Evolutionary conservation across 2,888 invertebrate genomes (phyloP).

Genomic region (Orthosia cruda): DNA sequence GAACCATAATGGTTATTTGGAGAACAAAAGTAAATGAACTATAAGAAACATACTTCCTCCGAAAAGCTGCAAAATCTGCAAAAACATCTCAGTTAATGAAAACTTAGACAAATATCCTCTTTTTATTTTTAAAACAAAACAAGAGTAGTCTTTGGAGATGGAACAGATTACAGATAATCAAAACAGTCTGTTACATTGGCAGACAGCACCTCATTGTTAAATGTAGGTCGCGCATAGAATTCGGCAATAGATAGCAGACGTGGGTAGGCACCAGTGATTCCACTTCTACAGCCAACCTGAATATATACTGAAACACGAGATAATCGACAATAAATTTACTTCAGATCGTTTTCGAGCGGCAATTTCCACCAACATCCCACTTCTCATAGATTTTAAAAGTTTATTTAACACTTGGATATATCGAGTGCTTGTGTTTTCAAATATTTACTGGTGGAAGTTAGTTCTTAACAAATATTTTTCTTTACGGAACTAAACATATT

Average conservation of each 20-base stretch:
- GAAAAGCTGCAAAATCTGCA: neutral
- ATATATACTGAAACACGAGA: slow-evolving; percentile 66
- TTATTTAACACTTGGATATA: slow-evolving; percentile 54
- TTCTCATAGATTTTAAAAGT: slow-evolving; percentile 49
- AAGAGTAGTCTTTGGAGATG: slow-evolving; percentile 60
- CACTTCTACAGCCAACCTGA: slow-evolving; percentile 65
- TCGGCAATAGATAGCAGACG: slow-evolving; percentile 67
- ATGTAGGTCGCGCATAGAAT: slow-evolving; percentile 73
- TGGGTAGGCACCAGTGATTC: slow-evolving; percentile 60
- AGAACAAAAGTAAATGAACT: neutral
- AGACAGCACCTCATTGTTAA: slow-evolving; percentile 75
- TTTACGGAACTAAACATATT: slow-evolving; percentile 27
- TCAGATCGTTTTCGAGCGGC: slow-evolving; percentile 29
- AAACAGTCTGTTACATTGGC: slow-evolving; percentile 70
- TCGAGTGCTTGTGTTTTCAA: slow-evolving; percentile 31
- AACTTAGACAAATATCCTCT: slow-evolving; percentile 34
- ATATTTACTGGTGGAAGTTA: slow-evolving; percentile 34
- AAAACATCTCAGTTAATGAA: slow-evolving; percentile 30
- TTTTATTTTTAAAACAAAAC: slow-evolving; percentile 49
- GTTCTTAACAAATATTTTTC: slow-evolving; percentile 33
- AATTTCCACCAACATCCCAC: slow-evolving; percentile 37
- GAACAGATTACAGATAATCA: slow-evolving; percentile 74
- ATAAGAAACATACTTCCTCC: neutral
- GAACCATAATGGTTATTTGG: neutral
- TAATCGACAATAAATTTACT: slow-evolving; percentile 65